Conservation (phyloP, 1,140 invertebrate species). For the Drosophila nigrodunni region DNA sequence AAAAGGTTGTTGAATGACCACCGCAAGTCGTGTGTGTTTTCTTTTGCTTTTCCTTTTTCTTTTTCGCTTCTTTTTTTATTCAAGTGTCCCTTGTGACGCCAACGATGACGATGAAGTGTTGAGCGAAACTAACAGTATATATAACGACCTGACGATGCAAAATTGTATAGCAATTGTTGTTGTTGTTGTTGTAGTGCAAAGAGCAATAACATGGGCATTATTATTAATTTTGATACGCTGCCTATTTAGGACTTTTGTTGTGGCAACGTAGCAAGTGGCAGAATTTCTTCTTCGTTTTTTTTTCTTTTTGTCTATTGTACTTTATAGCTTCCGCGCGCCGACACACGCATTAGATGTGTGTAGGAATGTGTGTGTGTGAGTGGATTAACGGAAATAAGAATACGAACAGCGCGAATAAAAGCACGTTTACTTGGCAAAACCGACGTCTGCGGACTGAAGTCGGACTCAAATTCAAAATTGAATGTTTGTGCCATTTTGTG, state of each 20-base stretch:
- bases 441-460: constrained; percentile 74
- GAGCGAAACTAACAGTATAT: constrained; percentile 17
- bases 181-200: constrained; percentile 14
- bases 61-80: neutral
- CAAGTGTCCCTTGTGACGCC: constrained; percentile 16
- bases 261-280: constrained; percentile 15
- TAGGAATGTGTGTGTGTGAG: constrained; percentile 45
- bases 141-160: neutral
- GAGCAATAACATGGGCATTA: constrained; percentile 2
- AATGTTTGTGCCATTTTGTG: constrained; percentile 24
- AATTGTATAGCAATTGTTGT: constrained; percentile 10
- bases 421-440: constrained; percentile 79
- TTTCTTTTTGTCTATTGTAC: constrained; percentile 2
- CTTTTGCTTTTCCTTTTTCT: neutral
- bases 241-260: constrained; percentile 10
- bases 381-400: constrained; percentile 40
- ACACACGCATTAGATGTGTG: constrained; percentile 37
- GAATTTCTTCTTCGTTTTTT: constrained; percentile 6
- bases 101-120: constrained; percentile 1
- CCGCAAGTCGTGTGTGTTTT: constrained; percentile 11
- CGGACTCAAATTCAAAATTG: constrained; percentile 40
- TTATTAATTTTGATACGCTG: constrained; percentile 4
- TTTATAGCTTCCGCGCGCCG: constrained; percentile 39
- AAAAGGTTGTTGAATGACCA: constrained; percentile 69
- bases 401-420: constrained; percentile 57